Base-by-base conservation (phyloP, 2,113 vertebrate genomes). In the Thryonomys swinderianus region DNA sequence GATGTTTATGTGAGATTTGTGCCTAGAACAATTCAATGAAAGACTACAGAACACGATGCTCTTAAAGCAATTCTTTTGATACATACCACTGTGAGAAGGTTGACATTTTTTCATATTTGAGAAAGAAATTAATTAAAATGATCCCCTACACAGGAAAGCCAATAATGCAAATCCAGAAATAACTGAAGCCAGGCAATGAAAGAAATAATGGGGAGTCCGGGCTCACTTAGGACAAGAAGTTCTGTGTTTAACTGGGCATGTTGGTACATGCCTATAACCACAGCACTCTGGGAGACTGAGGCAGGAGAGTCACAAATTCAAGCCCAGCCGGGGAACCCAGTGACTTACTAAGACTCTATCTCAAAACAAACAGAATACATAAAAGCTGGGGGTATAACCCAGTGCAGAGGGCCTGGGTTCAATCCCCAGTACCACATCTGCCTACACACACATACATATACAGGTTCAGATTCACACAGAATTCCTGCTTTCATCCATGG, bases 1-100 rank as follows among this genome's bases (percentile, higher is more conserved):
- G 73, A 95, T 55, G 73, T 89, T 96, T 93, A 48, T 32, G 37
- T 71, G 83, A 97, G 95, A 86, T 96, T 93, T 93, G 90, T 37
- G 27, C 32, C 57, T 62, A 82, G 62, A 96, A 94, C 90, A 92
- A 95, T 25, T 80, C 71, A 87, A 37, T 91, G 83, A 94, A 95
- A 94, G 5, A 97, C 67, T 2, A 86, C 74, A 93, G 74, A 91
- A 88, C 0, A 93, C n/a, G 30, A 97, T 48, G 4, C 61, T 93
- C 95, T 87, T 2, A 61, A 69, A 71, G 45, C 91, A 97, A 88
- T 69, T 59, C 85, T 90, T 97, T 97, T 55, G 21, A 69, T 1
- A 76, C 34, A 69, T 1, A 30, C 21, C 82, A 45, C 34, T 64
- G 66, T 59, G 64, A 95, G 53, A 51, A 64, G 16, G 30, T 34